phyloP scores from a whole-genome alignment of 2,797 vertebrate species.

The Sylvilagus floridanus region DNA sequence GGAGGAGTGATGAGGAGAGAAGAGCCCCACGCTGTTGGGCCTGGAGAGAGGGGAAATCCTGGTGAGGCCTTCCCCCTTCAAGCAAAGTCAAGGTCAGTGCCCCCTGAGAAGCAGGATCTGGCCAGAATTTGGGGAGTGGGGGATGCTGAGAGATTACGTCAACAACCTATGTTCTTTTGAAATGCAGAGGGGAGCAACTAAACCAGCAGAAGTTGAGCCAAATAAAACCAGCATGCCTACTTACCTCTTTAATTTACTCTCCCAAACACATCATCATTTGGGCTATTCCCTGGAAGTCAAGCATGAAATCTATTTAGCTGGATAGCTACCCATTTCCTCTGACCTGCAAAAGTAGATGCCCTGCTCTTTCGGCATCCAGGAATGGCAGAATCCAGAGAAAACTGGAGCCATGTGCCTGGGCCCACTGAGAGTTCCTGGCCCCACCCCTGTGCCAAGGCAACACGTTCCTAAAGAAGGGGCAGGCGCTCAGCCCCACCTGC shows the following conservation, averaged over 20 bases:
- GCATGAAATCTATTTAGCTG: constrained; percentile 86
- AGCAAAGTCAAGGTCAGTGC: constrained; percentile 33
- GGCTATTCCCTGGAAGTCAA: constrained; percentile 82
- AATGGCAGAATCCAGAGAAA: constrained; percentile 73
- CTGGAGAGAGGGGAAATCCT: constrained; percentile 34
- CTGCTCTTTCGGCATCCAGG: constrained; percentile 71
- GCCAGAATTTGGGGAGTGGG: background rate
- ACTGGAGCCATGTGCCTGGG: constrained; percentile 58
- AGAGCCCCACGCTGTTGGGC: background rate
- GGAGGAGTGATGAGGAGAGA: background rate
- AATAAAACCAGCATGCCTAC: constrained; percentile 68
- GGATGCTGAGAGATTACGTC: background rate
- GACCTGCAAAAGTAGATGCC: constrained; percentile 80
- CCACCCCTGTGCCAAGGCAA: constrained; percentile 18
- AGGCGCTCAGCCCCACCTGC: constrained; percentile 42
- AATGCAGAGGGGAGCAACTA: constrained; percentile 62
- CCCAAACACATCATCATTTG: constrained; percentile 83
- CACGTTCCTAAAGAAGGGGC: background rate
- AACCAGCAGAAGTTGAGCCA: constrained; percentile 65
- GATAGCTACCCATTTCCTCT: constrained; percentile 82
- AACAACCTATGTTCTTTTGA: constrained; percentile 44
- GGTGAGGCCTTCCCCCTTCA: constrained; percentile 38
- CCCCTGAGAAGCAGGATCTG: constrained; percentile 18
- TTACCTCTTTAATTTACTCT: constrained; percentile 81
- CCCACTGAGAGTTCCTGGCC: background rate